Evolutionary conservation across 2,797 vertebrate species (phyloP).

Genomic region (Rhinella marina): DNA sequence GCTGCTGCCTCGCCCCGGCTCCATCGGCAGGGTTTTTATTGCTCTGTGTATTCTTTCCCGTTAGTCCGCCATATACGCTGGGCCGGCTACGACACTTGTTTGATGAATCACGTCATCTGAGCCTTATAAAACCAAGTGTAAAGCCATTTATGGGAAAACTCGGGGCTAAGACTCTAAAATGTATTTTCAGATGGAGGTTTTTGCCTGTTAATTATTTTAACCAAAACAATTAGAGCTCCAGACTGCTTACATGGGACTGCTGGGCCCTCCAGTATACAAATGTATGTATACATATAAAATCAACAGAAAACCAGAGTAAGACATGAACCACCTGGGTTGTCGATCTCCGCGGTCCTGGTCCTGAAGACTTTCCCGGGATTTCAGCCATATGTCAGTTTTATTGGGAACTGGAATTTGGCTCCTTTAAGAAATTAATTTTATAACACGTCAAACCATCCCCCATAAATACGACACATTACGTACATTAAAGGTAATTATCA

Average conservation of each 20-base stretch:
- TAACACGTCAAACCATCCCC: background rate
- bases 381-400: background rate
- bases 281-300: background rate
- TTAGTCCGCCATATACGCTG: conserved; percentile 30
- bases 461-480: background rate
- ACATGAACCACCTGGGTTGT: background rate
- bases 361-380: background rate
- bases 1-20: background rate
- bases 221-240: background rate
- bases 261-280: background rate
- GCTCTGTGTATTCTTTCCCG: background rate
- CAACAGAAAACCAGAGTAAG: background rate
- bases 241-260: background rate
- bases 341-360: background rate
- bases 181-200: background rate
- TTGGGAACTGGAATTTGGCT: background rate
- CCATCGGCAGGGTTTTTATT: conserved; percentile 18
- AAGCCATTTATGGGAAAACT: conserved; percentile 46
- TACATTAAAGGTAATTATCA: no score
- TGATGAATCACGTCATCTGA: conserved; percentile 33
- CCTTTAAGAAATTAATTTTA: background rate
- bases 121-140: conserved; percentile 44
- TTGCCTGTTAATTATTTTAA: conserved; percentile 9
- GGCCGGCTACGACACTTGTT: background rate
- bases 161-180: background rate